A percentile compares a stretch with the other conserved stretches of the same genome.
These are phyloP conservation scores for Erinaceus europaeus DNA, from an alignment of 2,113 vertebrate species.

Conservation along the genomic window DNA sequence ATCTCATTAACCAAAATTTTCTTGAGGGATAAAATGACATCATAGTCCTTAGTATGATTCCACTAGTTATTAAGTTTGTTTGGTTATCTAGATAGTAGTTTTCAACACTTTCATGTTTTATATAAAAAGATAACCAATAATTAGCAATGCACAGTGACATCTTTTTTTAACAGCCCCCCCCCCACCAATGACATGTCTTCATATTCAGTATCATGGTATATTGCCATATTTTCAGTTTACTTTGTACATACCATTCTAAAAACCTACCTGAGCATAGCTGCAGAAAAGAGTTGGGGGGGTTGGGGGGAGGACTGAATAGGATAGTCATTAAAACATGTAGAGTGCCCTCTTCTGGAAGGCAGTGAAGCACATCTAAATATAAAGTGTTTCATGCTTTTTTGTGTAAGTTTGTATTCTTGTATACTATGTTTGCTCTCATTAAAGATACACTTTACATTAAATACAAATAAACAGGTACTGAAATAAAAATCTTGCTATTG, in stretches of 20 bases:
- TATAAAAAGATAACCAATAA: background rate
- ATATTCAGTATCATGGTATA: background rate
- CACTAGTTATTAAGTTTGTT: background rate
- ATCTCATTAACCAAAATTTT: background rate
- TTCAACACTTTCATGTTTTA: background rate
- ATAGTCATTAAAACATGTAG: background rate
- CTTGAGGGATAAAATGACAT: background rate
- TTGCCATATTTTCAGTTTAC: background rate
- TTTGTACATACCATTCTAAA: background rate
- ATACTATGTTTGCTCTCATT: background rate
- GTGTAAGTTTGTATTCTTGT: background rate
- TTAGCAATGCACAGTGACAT: background rate
- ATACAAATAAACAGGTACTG: background rate
- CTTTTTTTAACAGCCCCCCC: background rate
- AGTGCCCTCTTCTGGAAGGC: constrained; percentile 74
- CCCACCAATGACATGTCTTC: too few relatives aligned
- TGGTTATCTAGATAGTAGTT: background rate
- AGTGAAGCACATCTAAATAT: background rate
- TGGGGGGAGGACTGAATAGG: background rate
- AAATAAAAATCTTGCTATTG: background rate
- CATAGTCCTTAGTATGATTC: background rate
- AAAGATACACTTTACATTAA: background rate
- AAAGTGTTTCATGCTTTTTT: background rate
- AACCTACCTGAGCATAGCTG: background rate
- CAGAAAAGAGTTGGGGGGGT: background rate